Percentiles rank a stretch among this genome's conserved stretches.
phyloP scores from a whole-genome alignment of 1,140 invertebrate species.

The Macrocentrus cingulum region DNA sequence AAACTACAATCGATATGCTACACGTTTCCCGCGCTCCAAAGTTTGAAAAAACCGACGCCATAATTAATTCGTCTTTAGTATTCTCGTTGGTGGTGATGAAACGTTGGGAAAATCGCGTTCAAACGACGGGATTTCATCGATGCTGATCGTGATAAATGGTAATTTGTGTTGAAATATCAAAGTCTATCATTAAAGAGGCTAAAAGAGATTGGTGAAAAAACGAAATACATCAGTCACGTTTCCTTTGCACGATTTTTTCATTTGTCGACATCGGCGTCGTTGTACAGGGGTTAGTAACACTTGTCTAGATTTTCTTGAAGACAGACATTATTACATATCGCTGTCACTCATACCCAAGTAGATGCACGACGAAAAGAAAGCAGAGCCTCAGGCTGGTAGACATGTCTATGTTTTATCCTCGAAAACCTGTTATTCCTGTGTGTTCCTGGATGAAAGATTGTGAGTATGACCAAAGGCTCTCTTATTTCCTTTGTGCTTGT shows the following conservation, averaged over 20 bases:
- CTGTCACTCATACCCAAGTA: conserved; percentile 10
- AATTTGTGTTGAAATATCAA: conserved; percentile 2
- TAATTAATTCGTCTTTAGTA: no score
- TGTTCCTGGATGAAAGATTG: conserved; percentile 24
- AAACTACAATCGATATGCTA: no score
- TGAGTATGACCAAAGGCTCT: conserved; percentile 6
- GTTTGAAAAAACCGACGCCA: no score
- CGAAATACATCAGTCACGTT: neutral
- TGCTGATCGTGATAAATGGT: neutral
- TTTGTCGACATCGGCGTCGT: neutral
- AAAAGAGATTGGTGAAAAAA: neutral
- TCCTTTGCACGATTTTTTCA: neutral
- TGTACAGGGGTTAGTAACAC: conserved; percentile 7
- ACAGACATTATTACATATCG: conserved; percentile 5
- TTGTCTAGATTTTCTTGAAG: neutral
- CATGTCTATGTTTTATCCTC: conserved; percentile 13
- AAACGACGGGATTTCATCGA: neutral
- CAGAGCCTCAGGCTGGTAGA: conserved; percentile 8
- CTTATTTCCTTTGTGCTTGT: neutral
- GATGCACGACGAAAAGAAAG: neutral
- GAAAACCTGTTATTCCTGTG: conserved; percentile 26
- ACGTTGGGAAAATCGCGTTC: neutral
- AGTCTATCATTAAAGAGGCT: conserved; percentile 5
- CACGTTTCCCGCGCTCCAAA: no score
- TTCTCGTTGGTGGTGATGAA: no score